A percentile compares a stretch with the other conserved stretches of the same genome.
Evolutionary conservation across 1,140 invertebrate species (phyloP).

Genomic region (Galleria mellonella): DNA sequence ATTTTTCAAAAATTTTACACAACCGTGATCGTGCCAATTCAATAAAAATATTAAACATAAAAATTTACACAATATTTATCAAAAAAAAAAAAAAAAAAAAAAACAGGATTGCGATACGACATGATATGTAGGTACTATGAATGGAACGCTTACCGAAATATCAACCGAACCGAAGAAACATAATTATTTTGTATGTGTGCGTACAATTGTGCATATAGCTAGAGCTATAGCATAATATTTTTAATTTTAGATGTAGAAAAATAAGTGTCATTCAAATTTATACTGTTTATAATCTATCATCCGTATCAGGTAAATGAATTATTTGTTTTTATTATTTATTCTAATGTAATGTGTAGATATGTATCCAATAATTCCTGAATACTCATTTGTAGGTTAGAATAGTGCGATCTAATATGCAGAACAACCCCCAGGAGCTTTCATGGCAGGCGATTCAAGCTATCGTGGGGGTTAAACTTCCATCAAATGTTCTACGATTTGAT

Average conservation of each 20-base stretch:
- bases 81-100: too few species aligned
- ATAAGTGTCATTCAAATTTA: slow-evolving; percentile 67
- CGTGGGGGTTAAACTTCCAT: slow-evolving; percentile 72
- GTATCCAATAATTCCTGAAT: slow-evolving; percentile 49
- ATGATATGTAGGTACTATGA: too few species aligned
- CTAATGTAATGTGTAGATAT: background rate
- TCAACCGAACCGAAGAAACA: too few species aligned
- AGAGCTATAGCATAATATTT: slow-evolving; percentile 72
- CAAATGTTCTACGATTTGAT: slow-evolving; percentile 71
- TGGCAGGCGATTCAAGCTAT: slow-evolving; percentile 75
- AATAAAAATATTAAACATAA: too few species aligned
- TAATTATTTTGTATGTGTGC: too few species aligned
- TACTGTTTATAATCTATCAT: slow-evolving; percentile 47
- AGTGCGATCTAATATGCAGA: slow-evolving; percentile 74
- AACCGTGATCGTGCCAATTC: too few species aligned
- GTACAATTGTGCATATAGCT: slow-evolving; percentile 24
- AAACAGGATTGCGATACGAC: too few species aligned
- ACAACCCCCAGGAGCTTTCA: slow-evolving; percentile 74
- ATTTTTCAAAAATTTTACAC: too few species aligned
- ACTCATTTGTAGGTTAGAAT: slow-evolving; percentile 74
- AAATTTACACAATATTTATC: too few species aligned
- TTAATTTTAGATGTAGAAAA: slow-evolving; percentile 76
- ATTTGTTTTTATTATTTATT: slow-evolving; percentile 30
- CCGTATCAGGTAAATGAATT: slow-evolving; percentile 58
- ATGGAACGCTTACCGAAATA: too few species aligned